Conservation (phyloP, 2,797 vertebrate species). For the Sebastes trivittatus region DNA sequence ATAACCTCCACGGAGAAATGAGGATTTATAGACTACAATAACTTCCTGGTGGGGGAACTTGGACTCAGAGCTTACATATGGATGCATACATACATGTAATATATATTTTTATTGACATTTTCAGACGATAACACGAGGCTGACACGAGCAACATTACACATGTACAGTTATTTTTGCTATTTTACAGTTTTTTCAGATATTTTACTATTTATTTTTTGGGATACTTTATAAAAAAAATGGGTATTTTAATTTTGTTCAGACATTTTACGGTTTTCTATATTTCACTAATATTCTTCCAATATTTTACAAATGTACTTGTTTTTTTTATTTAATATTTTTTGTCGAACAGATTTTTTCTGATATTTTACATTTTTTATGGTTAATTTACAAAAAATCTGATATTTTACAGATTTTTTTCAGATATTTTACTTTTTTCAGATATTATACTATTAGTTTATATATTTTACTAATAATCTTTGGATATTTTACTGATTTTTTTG, state of each 20-base stretch:
- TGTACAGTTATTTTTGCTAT: no score
- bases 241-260: background rate
- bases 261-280: background rate
- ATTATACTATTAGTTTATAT: background rate
- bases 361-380: background rate
- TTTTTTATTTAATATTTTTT: background rate
- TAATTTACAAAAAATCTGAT: background rate
- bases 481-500: background rate
- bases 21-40: background rate
- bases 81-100: background rate
- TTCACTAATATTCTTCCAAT: no score
- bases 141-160: background rate
- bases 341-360: no score
- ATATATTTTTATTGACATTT: background rate
- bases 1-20: background rate
- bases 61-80: background rate
- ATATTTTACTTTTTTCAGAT: background rate
- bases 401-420: background rate
- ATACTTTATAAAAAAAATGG: background rate
- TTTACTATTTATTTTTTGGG: no score
- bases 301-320: no score
- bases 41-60: background rate
- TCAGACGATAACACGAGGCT: background rate
- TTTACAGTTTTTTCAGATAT: no score
- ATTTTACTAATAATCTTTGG: background rate